phyloP scores from a whole-genome alignment of 2,113 vertebrate genomes.

The Scytalopus superciliaris region DNA sequence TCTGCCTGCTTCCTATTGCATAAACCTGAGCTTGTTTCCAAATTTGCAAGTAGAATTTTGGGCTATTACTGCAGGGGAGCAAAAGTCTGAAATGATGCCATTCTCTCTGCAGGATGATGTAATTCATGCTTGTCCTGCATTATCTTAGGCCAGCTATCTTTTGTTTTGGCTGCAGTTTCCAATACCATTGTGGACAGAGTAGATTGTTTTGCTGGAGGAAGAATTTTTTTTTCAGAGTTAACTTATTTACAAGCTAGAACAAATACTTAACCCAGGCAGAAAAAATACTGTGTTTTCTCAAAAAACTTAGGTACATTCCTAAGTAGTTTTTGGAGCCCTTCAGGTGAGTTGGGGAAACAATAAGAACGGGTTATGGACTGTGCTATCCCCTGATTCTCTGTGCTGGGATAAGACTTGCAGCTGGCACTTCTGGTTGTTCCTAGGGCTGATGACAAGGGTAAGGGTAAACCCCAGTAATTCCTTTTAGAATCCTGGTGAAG shows the following conservation, averaged over 20 bases:
- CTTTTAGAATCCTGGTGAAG: neutral
- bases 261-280: neutral
- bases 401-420: neutral
- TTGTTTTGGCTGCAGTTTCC: neutral
- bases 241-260: neutral
- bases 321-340: neutral
- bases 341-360: neutral
- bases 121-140: neutral
- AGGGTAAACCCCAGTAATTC: neutral
- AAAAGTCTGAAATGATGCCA: neutral
- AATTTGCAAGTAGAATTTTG: neutral
- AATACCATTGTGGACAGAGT: neutral
- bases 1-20: neutral
- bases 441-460: neutral
- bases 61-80: neutral
- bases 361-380: accelerated
- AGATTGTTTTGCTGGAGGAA: neutral
- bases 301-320: neutral
- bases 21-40: neutral
- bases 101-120: neutral
- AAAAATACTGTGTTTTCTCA: neutral
- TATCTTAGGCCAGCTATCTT: neutral
- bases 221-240: neutral
- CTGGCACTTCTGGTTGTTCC: neutral
- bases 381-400: accelerated